Evolutionary conservation across 2,888 invertebrate species (phyloP), one percentile per base, ranked within the genome.

Genomic region (Hermaeophaga mercurialis): DNA sequence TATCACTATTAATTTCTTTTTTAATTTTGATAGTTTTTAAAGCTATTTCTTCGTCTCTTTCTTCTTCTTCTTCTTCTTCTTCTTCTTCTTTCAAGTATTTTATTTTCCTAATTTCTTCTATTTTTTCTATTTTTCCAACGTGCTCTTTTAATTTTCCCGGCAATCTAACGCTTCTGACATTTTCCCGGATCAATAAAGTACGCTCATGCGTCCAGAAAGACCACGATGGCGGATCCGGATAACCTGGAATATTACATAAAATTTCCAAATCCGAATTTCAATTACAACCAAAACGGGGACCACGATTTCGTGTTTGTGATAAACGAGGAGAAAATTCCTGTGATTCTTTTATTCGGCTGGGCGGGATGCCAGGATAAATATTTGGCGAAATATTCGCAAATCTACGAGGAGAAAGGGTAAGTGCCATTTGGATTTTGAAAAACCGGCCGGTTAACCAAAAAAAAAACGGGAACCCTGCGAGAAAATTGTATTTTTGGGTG

Each of bases 361-460:
- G 88, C 89, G 45, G 90, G 90, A 31, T 89, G 90, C 73, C 82
- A 86, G 73, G 90, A 91, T 75, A 85, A 86, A 70, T 86, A 90
- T 75, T 75, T 91, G 49, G 84, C 87, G 66, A 91, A 90, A 73
- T 91, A 91, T 77, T 87, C 89, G 39, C 84, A 86, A 66, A 86
- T 90, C 57, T 91, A 91, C 72, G 87, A 90, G 70, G 84, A 88
- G 56, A 82, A 84, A 69, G 88, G 90, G 90, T 89, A 75, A 78
- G 80, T 69, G n/a, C n/a, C n/a, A n/a, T n/a, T n/a, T n/a, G n/a
- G n/a, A 41, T 18, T 43, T 33, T 3, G 14, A 41, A 45, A n/a
- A 26, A 50, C 54, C 56, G 57, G 56, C 49, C 45, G 56, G 50
- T 41, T n/a, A n/a, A n/a, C n/a, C n/a, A n/a, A n/a, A n/a, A n/a